Evolutionary conservation across 1,140 invertebrate genomes (phyloP).

Genomic region (Drosophila mauritiana): DNA sequence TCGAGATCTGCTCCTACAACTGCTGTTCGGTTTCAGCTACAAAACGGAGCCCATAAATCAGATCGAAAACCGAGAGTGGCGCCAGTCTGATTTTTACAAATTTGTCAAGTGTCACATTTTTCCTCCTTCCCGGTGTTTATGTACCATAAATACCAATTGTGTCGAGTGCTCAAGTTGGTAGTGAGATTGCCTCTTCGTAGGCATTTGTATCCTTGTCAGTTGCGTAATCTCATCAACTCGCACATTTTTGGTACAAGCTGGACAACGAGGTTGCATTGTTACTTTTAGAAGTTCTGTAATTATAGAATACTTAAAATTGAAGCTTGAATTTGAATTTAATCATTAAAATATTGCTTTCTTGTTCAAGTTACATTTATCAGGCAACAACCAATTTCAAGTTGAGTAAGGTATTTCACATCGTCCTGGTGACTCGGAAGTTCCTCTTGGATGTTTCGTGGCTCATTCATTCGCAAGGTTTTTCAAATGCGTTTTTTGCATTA

Average conservation of each 20-base stretch:
- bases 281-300: no score
- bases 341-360: no score
- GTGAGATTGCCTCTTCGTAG: neutral
- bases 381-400: no score
- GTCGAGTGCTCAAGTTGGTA: neutral
- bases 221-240: slow-evolving; percentile 7
- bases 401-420: no score
- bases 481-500: no score
- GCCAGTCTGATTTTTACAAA: slow-evolving; percentile 33
- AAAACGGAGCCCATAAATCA: slow-evolving; percentile 57
- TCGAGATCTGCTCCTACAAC: slow-evolving; percentile 46
- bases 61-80: slow-evolving; percentile 28
- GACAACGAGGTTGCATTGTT: no score
- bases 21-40: slow-evolving; percentile 60
- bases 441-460: no score
- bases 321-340: no score
- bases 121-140: slow-evolving; percentile 23
- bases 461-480: no score
- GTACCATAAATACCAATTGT: slow-evolving; percentile 33
- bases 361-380: no score
- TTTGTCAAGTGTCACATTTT: slow-evolving; percentile 42
- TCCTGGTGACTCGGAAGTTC: no score
- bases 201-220: neutral
- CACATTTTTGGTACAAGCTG: neutral
- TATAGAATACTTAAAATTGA: no score